Evolutionary conservation across 2,797 vertebrate genomes (phyloP), one percentile per base, ranked within the genome.

Genomic region (Parotocinclus haroldoi): DNA sequence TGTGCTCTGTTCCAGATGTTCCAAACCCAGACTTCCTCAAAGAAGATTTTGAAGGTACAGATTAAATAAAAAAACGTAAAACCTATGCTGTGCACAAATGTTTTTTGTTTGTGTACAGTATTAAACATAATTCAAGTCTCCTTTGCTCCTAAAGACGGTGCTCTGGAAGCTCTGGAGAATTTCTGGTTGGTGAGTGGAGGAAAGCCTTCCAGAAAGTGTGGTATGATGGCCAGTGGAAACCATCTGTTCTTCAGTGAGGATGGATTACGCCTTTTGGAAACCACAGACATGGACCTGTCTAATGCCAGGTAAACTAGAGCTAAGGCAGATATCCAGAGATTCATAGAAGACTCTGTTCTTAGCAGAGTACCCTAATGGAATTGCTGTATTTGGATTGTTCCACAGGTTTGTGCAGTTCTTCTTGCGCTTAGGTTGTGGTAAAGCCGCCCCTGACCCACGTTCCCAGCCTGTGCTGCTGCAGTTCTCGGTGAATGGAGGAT

Each of bases 241-340:
- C 98, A 98, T 78, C 87, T 99, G 64, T 98, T 98, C 85, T 99
- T 99, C 84, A 98, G 94, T 0, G 96, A 99, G 79, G 94, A 98
- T 51, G 97, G 97, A 39, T 84, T 99, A 59, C 93, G 97, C 48
- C 95, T 98, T 95, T 85, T 99, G 85, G 91, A 96, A 86, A 96
- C 96, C 27, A 88, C 86, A 59, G 96, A 99, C 77, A 84, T 98
- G 84, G 95, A 99, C 82, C 87, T 99, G 67, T 95, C 96, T 61
- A 95, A 96, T 71, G 96, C 97, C 17, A 94, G 96, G 97, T 99
- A 92, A 54, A 27, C 5, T 5, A 27, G 27, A 27, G 5, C 27
- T 2, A 5, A 27, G 27, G 2, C 2, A 27, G 27, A 27, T n/a
- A 27, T 2, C 27, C 27, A 2, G 27, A 27, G 27, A 27, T 27